Evolutionary conservation across 1,140 invertebrate genomes (phyloP), one percentile per base, ranked within the genome.

Genomic region (Caenorhabditis tropicalis): DNA sequence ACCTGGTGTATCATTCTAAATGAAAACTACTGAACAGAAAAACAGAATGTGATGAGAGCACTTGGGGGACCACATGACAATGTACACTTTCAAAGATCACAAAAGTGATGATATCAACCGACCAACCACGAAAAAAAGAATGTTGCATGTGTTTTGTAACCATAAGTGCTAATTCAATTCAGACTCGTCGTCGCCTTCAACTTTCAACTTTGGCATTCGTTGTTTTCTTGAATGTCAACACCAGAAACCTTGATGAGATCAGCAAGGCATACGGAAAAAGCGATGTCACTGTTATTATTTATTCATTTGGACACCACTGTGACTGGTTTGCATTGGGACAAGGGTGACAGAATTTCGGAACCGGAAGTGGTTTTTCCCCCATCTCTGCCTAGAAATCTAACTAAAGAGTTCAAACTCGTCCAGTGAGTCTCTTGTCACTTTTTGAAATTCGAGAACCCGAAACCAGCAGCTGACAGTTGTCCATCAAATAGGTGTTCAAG

Each of bases 401-500:
- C n/a, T n/a, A 24, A 56, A 56, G 29, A 56, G 53, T 56, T 56
- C 49, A 51, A 51, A 4, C n/a, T 46, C 10, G 10, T 46, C n/a
- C n/a, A n/a, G n/a, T n/a, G n/a, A n/a, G n/a, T n/a, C n/a, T n/a
- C n/a, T n/a, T n/a, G n/a, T n/a, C n/a, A n/a, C n/a, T n/a, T n/a
- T n/a, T n/a, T n/a, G n/a, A n/a, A n/a, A n/a, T n/a, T n/a, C n/a
- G n/a, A n/a, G n/a, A n/a, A n/a, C n/a, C n/a, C n/a, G 65, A 43
- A 33, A 65, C 43, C 12, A 12, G 21, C 65, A 74, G 65, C 65
- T 74, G 65, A 39, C 65, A 74, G 65, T 74, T 74, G 36, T 74
- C 65, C 65, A 74, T 74, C 65, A 74, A 74, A 65, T 43, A 74
- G 65, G 65, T 74, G 65, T 74, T 74, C 65, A n/a, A 19, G 21